Evolutionary conservation across 92 coral and sea anemone species (phyloP), one percentile per base, ranked within the genome.

Genomic region (Phenganax stokvisi): DNA sequence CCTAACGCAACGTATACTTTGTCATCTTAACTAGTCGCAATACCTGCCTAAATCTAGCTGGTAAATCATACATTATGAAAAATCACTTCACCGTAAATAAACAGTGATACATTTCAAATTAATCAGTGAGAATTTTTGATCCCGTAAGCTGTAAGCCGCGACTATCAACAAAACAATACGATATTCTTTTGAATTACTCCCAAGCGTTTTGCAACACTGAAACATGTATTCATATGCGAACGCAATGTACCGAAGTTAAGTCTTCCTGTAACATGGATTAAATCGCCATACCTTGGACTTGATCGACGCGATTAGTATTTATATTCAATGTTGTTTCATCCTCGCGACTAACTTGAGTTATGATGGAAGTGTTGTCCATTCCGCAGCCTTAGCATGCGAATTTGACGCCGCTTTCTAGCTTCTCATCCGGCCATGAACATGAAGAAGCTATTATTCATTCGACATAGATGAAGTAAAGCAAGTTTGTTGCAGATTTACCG

Each of bases 331-430:
- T 37, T 37, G 47, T 69, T 74, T 96, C 99, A 47, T 96, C 99
- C 20, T 96, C 99, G 86, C 89, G 89, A 87, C 85, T 96, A 57
- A 96, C 99, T 84, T 96, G 99, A 77, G 99, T 96, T 76, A 96
- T 96, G 81, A 96, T 96, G 93, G 99, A 96, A 92, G 90, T 96
- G 88, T 89, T 96, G 97, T 96, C 99, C 99, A 96, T 96, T 79
- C 55, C 83, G 30, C 83, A 79, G 74, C 83, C 25, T 73, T 30
- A 55, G 15, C 16, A 29, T 10, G 73, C 52, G 56, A 59, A 77
- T 3, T 58, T 31, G 25, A 20, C 37, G 25, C 57, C 83, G 54
- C n/a, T 25, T 51, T 16, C 56, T 63, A 63, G 52, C 56, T 59
- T 59, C 73, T 79, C 83, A 79, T 79, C 60, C 51, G 61, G 67